These are phyloP conservation scores for Myiotriccus ornatus DNA, from an alignment of 2,797 vertebrate genomes.

Conservation along the genomic window DNA sequence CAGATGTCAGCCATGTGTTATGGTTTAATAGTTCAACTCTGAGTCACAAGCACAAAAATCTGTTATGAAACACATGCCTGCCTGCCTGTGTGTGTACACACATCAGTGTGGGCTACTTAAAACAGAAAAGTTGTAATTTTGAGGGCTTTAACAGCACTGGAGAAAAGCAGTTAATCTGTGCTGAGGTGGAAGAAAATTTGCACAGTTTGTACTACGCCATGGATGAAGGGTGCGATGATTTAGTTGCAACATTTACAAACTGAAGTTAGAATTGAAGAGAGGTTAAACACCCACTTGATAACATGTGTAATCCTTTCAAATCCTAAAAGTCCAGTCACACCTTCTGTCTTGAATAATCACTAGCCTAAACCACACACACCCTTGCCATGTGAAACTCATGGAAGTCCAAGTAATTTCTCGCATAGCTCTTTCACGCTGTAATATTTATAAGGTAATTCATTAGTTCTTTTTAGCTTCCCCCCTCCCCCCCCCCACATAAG, in stretches of 20 bases:
- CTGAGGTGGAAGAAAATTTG: background rate
- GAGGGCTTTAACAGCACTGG: background rate
- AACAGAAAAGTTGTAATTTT: background rate
- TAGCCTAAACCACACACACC: background rate
- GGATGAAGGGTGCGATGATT: background rate
- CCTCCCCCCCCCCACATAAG: too few species aligned
- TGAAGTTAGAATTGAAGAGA: background rate
- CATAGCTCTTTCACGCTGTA: background rate
- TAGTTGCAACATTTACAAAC: background rate
- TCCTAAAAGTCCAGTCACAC: background rate
- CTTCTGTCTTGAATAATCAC: background rate
- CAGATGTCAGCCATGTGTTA: constrained; percentile 52
- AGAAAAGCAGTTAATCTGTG: background rate
- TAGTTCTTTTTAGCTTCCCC: background rate
- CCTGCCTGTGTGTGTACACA: background rate
- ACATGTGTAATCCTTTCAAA: background rate
- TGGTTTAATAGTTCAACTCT: constrained; percentile 40
- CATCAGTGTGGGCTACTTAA: background rate
- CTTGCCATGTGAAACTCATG: background rate
- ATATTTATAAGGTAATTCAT: background rate
- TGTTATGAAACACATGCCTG: constrained; percentile 3
- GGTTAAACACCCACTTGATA: constrained; percentile 14
- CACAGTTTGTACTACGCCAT: background rate
- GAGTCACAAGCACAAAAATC: constrained; percentile 35
- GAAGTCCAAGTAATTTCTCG: background rate